Conservation (phyloP, 2,797 vertebrate species). For the Sandelia bainsii region DNA sequence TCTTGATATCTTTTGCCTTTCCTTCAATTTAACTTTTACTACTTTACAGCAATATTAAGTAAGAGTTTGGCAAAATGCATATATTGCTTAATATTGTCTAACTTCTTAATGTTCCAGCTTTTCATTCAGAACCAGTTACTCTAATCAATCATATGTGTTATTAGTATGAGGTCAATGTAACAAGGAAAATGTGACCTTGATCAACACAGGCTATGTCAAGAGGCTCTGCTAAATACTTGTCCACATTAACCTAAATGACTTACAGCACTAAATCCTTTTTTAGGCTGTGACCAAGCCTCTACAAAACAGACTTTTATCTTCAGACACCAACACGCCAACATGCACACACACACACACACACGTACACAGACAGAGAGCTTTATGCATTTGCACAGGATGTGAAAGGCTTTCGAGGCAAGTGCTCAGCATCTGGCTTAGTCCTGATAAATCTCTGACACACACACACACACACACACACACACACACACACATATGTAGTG, state of each 20-base stretch:
- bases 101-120: background rate
- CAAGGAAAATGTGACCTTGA: constrained; percentile 44
- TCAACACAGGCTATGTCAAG: constrained; percentile 21
- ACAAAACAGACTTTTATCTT: constrained; percentile 76
- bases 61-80: too few species aligned
- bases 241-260: constrained; percentile 70
- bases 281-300: constrained; percentile 59
- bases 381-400: constrained; percentile 75
- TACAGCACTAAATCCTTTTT: constrained; percentile 77
- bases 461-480: constrained; percentile 33
- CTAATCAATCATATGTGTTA: constrained; percentile 13
- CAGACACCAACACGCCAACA: constrained; percentile 48
- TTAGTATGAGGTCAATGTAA: constrained; percentile 11
- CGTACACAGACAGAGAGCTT: constrained; percentile 65
- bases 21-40: too few species aligned
- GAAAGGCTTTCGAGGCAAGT: constrained; percentile 77
- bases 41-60: too few species aligned
- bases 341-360: constrained; percentile 26
- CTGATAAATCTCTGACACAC: constrained; percentile 77
- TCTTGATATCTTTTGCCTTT: too few species aligned
- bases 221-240: constrained; percentile 68
- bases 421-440: constrained; percentile 72
- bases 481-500: constrained; percentile 16
- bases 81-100: too few species aligned
- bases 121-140: background rate